Base-by-base conservation (phyloP, 2,888 invertebrate species). In the Mythimna loreyi region DNA sequence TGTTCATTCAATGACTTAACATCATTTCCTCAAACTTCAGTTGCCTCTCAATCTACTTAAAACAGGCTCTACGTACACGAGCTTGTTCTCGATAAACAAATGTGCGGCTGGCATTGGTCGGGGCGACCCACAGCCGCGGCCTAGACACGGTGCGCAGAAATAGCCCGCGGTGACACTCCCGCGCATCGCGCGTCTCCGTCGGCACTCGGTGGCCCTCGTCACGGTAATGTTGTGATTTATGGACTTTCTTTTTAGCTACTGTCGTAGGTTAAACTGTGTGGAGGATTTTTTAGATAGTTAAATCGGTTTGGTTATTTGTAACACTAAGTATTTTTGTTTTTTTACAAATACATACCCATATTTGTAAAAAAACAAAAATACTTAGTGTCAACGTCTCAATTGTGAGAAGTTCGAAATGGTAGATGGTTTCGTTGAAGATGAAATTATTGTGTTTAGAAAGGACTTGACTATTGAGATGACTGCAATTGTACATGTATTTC, bases 71-170 rank as follows among this genome's bases (percentile, higher is more conserved):
- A 30, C 11, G 50, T 70, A 63, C 53, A 62, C 25, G 64, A 59
- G 50, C 53, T 70, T 33, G 61, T 66, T 56, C 68, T 65, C 33
- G 68, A 86, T 82, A 83, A 81, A 82, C 81, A 81, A 84, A 81
- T 74, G 75, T 76, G 70, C 43, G 72, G 78, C 70, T 81, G 89
- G 85, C 90, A 88, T 90, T 90, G 89, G 81, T 72, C 60, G 66
- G 61, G 49, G 67, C 88, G 88, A 75, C 87, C 88, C 84, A 88
- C 84, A 84, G 84, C 50, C 79, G 72, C 80, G 90, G 88, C 90
- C 90, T 90, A 90, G 90, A 90, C 90, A 88, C 79, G 73, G 72
- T 78, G 84, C 82, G 69, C 85, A 81, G 78, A 89, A 88, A 89
- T 89, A 89, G 76, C 83, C 79, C 78, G 70, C 83, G 80, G 81